A percentile compares a stretch with the other conserved stretches of the same genome.
Conservation (phyloP, 2,888 invertebrate genomes). For the Fissipunctia ypsillon region DNA sequence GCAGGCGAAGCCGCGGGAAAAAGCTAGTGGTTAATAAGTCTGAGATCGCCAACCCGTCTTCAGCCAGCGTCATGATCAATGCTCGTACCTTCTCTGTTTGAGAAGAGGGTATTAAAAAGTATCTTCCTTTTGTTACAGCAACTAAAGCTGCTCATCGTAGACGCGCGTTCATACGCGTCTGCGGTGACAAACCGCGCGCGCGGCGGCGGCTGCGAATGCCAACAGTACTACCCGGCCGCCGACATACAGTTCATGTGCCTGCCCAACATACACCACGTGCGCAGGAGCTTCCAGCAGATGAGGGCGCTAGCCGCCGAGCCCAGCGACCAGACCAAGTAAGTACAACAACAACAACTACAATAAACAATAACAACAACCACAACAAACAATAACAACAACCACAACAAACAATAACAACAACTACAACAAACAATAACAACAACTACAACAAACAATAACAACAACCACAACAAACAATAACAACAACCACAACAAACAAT, state of each 20-base stretch:
- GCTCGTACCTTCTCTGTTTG: no score
- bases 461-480: no score
- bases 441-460: no score
- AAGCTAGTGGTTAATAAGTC: no score
- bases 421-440: no score
- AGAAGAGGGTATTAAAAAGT: not conserved
- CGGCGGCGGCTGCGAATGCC: slow-evolving; percentile 99
- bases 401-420: no score
- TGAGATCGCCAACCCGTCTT: no score
- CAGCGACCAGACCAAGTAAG: slow-evolving; percentile 94
- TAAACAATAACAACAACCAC: no score
- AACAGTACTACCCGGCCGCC: slow-evolving; percentile 98
- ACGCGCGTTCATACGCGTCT: slow-evolving; percentile 98
- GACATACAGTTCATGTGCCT: slow-evolving; percentile 99
- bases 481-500: no score
- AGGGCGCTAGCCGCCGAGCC: slow-evolving; percentile 94
- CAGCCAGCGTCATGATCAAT: no score
- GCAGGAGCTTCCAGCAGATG: slow-evolving; percentile 97
- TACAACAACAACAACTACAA: slow-evolving; percentile 10
- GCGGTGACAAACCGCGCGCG: slow-evolving; percentile 99
- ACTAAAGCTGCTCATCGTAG: slow-evolving; percentile 95
- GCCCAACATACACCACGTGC: slow-evolving; percentile 98
- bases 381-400: no score
- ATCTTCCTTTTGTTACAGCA: slow-evolving; percentile 83
- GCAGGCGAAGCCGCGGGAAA: no score